Evolutionary conservation across 2,797 vertebrate genomes (phyloP), one percentile per base, ranked within the genome.

Genomic region (Neoniphon sammara): DNA sequence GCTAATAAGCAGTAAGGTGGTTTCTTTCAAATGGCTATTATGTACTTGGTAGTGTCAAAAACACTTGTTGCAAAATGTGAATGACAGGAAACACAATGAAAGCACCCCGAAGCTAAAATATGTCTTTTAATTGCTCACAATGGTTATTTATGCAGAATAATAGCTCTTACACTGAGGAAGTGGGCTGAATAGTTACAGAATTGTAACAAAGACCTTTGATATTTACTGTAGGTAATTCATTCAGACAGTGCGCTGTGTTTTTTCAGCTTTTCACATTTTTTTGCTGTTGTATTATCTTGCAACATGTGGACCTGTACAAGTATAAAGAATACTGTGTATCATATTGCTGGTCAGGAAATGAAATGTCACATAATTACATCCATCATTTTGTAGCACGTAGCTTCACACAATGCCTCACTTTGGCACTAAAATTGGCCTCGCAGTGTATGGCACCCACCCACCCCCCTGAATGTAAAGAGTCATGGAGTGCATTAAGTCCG

Each of bases 351-450:
- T 36, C 49, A 66, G 36, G 20, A 73, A 15, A 15, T 53, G 17
- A 25, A n/a, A 44, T 66, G 34, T 61, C 46, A 47, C 10, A 60
- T 57, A 83, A 79, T 79, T 71, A 57, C 57, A 52, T 72, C 55
- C 53, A 62, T 70, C 49, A 62, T 23, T 61, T 8, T 74, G 52
- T 17, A 25, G 47, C 61, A 18, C 46, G 31, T 58, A 46, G 63
- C 44, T 67, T 49, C 55, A 54, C 61, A 44, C 49, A 44, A 54
- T 34, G 54, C 55, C 25, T 55, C 49, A 49, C 57, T 21, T 30
- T 39, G 25, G 59, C 75, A 61, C 56, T 31, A n/a, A 64, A 54
- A 77, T 55, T 47, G 31, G 25, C 42, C 14, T 55, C 57, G 65
- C 54, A 42, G 17, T 30, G 14, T 42, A 36, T 50, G 30, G 50